Evolutionary conservation across 2,888 invertebrate genomes (phyloP).

Genomic region (Protophormia terraenovae): DNA sequence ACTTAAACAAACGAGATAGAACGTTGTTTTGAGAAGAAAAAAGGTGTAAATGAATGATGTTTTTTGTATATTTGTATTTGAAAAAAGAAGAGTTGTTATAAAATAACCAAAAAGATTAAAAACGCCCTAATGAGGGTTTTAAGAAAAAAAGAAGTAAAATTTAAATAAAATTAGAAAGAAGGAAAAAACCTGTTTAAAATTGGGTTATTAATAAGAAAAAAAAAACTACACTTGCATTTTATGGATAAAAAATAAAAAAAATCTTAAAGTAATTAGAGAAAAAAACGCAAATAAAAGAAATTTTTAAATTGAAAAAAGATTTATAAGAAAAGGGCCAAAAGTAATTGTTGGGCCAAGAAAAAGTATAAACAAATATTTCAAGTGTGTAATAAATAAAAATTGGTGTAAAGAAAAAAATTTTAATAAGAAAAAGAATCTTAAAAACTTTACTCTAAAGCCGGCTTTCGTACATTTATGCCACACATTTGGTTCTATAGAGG

Average conservation of each 20-base stretch:
- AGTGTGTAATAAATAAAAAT: conserved; percentile 3
- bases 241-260: conserved; percentile 24
- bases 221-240: conserved; percentile 63
- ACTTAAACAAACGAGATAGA: conserved; percentile 26
- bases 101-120: conserved; percentile 24
- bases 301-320: background rate
- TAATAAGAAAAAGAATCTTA: conserved; percentile 15
- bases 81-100: conserved; percentile 46
- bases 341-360: too few species aligned
- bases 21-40: conserved; percentile 26
- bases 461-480: conserved; percentile 22
- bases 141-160: background rate
- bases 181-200: conserved; percentile 52
- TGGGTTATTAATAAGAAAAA: conserved; percentile 7
- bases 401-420: conserved; percentile 5
- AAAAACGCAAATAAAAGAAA: conserved; percentile 15
- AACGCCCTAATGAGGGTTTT: conserved; percentile 36
- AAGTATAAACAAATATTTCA: conserved; percentile 22
- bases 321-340: background rate
- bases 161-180: background rate
- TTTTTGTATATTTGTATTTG: background rate
- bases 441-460: too few species aligned
- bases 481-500: conserved; percentile 58
- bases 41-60: conserved; percentile 22
- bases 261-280: background rate